These are phyloP conservation scores for Platysteira castanea DNA, from an alignment of 2,113 vertebrate genomes.

Conservation along the genomic window DNA sequence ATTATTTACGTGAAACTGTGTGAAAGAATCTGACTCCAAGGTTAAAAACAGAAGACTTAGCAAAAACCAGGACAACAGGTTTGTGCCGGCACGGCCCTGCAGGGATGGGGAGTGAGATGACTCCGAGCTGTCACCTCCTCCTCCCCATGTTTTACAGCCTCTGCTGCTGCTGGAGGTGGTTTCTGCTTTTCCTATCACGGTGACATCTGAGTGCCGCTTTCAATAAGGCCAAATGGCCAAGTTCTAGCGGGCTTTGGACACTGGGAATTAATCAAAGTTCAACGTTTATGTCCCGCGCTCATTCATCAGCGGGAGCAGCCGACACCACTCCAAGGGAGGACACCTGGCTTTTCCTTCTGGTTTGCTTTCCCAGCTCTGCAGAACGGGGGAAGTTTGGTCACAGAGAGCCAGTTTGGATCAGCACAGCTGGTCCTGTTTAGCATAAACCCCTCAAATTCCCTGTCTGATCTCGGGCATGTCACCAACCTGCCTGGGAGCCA, in stretches of 20 bases:
- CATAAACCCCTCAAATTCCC: not conserved
- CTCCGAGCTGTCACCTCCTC: not conserved
- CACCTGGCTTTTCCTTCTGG: not conserved
- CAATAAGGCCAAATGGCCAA: constrained; percentile 51
- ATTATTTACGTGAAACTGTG: too few relatives aligned
- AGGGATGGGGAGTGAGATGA: not conserved
- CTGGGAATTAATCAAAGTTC: constrained; percentile 53
- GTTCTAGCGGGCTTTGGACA: constrained; percentile 50
- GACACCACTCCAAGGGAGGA: not conserved
- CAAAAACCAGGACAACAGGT: too few relatives aligned
- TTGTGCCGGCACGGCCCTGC: not conserved
- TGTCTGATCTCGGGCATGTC: not conserved
- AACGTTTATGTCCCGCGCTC: not conserved
- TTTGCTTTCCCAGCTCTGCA: not conserved
- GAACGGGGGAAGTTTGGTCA: not conserved
- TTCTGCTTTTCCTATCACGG: constrained; percentile 13
- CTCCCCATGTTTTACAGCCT: constrained; percentile 20
- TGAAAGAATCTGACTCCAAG: too few relatives aligned
- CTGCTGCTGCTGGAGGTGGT: not conserved
- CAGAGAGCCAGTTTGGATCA: not conserved
- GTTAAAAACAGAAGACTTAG: too few relatives aligned
- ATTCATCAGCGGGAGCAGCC: constrained; percentile 4
- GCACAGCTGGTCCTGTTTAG: constrained; percentile 14
- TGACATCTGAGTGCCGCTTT: constrained; percentile 29
- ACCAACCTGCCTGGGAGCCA: not conserved